phyloP scores from a whole-genome alignment of 2,888 invertebrate genomes.

The Drosophila diplacantha region DNA sequence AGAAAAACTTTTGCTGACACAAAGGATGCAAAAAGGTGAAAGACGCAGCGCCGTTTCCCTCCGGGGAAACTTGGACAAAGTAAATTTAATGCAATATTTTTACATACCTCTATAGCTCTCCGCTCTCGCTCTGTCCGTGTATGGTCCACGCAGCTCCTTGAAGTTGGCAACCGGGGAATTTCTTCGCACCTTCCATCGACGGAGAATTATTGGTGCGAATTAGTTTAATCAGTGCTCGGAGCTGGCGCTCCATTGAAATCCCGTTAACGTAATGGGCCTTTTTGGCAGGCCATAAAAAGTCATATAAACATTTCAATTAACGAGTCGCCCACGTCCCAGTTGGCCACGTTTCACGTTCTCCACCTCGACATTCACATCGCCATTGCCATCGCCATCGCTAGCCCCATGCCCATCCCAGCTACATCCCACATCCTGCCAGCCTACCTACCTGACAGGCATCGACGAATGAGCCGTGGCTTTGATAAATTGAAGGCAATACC shows the following conservation, averaged over 20 bases:
- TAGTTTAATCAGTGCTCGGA: constrained; percentile 59
- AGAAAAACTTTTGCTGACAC: constrained; percentile 70
- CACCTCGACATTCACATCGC: neutral
- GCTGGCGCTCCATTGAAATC: constrained; percentile 53
- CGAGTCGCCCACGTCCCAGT: constrained; percentile 58
- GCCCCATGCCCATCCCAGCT: neutral
- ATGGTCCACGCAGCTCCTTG: neutral
- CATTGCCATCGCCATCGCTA: neutral
- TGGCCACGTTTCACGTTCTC: constrained; percentile 21
- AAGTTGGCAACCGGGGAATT: constrained; percentile 16
- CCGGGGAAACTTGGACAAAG: constrained; percentile 50
- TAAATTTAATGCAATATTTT: constrained; percentile 57
- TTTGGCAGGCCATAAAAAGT: constrained; percentile 70
- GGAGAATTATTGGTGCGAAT: constrained; percentile 59
- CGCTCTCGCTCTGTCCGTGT: neutral
- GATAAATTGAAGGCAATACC: constrained; percentile 65
- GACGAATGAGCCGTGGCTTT: constrained; percentile 69
- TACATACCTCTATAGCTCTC: constrained; percentile 42
- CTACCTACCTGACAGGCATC: constrained; percentile 53
- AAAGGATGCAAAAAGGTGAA: constrained; percentile 70
- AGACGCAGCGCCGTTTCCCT: constrained; percentile 39
- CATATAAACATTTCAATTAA: constrained; percentile 73
- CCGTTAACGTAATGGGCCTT: constrained; percentile 69
- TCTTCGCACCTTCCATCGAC: constrained; percentile 37
- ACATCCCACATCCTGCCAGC: constrained; percentile 10